Conservation (phyloP, 2,888 invertebrate species). For the Pandemis corylana region DNA sequence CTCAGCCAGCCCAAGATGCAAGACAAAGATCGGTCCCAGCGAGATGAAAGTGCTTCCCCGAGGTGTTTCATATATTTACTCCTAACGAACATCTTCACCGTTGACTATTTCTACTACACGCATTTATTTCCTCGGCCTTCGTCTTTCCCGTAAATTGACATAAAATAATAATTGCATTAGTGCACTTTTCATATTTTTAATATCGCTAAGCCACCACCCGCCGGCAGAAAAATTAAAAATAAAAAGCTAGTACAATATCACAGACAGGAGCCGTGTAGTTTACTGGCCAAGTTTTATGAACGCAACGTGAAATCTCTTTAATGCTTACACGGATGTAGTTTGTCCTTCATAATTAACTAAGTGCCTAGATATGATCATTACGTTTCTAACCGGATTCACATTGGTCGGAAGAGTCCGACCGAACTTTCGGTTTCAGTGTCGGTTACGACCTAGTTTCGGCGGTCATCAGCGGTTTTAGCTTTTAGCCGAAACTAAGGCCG, state of each 20-base stretch:
- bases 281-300: constrained; percentile 27
- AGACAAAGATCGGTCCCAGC: too few relatives aligned
- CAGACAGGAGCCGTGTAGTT: constrained; percentile 15
- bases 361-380: too few relatives aligned
- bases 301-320: constrained; percentile 35
- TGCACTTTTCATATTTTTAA: constrained; percentile 31
- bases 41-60: too few relatives aligned
- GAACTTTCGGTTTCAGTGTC: too few relatives aligned
- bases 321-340: constrained; percentile 23
- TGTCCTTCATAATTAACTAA: neutral
- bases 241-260: constrained; percentile 24
- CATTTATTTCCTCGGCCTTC: neutral
- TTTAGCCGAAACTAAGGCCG: too few relatives aligned
- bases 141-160: neutral
- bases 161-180: constrained; percentile 23
- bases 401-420: too few relatives aligned
- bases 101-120: neutral
- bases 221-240: constrained; percentile 37
- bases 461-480: too few relatives aligned
- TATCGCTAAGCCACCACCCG: constrained; percentile 26
- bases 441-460: too few relatives aligned
- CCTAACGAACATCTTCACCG: too few relatives aligned
- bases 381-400: too few relatives aligned
- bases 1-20: too few relatives aligned
- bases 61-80: too few relatives aligned